These are phyloP conservation scores for Sebastes ruberrimus DNA, from an alignment of 2,797 vertebrate genomes.

Conservation along the genomic window DNA sequence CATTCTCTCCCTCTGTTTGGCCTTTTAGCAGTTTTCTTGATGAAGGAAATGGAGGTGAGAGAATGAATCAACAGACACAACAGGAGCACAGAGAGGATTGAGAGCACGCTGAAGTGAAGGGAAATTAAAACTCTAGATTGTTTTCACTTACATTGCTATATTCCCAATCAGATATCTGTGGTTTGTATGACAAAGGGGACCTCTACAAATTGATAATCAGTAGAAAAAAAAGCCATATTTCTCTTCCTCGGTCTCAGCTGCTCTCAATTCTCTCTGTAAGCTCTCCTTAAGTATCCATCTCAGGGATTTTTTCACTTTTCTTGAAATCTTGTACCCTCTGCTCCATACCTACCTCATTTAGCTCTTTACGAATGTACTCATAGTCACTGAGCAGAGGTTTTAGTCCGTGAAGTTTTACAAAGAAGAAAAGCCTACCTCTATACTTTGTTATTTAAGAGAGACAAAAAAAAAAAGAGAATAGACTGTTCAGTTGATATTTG, in stretches of 20 bases:
- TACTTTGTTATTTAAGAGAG: constrained; percentile 84
- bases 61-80: constrained; percentile 74
- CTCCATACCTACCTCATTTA: constrained; percentile 99
- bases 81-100: constrained; percentile 55
- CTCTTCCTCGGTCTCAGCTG: constrained; percentile 49
- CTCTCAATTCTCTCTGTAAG: constrained; percentile 65
- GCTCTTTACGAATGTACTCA: constrained; percentile 98
- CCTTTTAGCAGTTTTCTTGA: constrained; percentile 56
- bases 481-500: constrained; percentile 84
- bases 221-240: constrained; percentile 64
- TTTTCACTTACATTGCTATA: constrained; percentile 39
- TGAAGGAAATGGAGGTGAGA: constrained; percentile 72
- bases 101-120: constrained; percentile 58
- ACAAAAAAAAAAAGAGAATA: constrained; percentile 77
- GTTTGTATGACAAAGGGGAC: constrained; percentile 65
- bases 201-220: constrained; percentile 76
- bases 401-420: constrained; percentile 94
- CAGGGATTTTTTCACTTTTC: constrained; percentile 88
- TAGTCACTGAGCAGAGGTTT: constrained; percentile 90
- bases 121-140: constrained; percentile 47
- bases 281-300: constrained; percentile 77
- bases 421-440: constrained; percentile 95
- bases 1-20: constrained; percentile 68
- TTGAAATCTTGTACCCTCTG: constrained; percentile 88
- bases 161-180: constrained; percentile 53